Conservation (phyloP, 2,888 invertebrate genomes). For the Andrena flavipes region DNA sequence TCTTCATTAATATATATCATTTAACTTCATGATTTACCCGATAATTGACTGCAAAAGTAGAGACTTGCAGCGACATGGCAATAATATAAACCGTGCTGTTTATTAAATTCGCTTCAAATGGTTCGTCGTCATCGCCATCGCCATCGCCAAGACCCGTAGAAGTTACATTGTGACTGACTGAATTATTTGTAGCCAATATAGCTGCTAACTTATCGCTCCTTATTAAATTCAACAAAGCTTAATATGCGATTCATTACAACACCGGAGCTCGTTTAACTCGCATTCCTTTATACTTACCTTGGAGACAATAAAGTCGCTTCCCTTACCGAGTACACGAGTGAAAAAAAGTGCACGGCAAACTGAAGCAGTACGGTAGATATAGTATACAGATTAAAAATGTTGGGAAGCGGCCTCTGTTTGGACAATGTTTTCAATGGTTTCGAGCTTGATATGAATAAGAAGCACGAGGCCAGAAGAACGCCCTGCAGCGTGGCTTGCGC, state of each 20-base stretch:
- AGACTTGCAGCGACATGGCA: constrained; percentile 98
- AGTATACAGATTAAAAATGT: constrained; percentile 99
- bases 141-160: constrained; percentile 69
- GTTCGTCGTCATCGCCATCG: constrained; percentile 91
- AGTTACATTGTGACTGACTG: constrained; percentile 44
- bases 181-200: constrained; percentile 67
- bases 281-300: constrained; percentile 85
- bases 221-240: constrained; percentile 26
- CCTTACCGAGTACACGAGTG: constrained; percentile 95
- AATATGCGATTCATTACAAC: background rate
- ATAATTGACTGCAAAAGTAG: constrained; percentile 99
- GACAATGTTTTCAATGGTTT: constrained; percentile 98
- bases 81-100: constrained; percentile 99
- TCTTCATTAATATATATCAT: background rate
- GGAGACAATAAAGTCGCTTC: constrained; percentile 91
- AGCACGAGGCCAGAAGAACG: constrained; percentile 97
- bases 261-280: background rate
- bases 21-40: constrained; percentile 88
- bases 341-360: constrained; percentile 97
- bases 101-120: constrained; percentile 96
- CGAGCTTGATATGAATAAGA: constrained; percentile 98
- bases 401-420: constrained; percentile 97
- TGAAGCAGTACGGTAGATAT: constrained; percentile 97
- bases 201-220: constrained; percentile 86
- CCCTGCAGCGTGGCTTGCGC: constrained; percentile 99